Percentiles rank a stretch among this genome's conserved stretches.
phyloP scores from a whole-genome alignment of 2,113 vertebrate species.

The Heliornis fulica region DNA sequence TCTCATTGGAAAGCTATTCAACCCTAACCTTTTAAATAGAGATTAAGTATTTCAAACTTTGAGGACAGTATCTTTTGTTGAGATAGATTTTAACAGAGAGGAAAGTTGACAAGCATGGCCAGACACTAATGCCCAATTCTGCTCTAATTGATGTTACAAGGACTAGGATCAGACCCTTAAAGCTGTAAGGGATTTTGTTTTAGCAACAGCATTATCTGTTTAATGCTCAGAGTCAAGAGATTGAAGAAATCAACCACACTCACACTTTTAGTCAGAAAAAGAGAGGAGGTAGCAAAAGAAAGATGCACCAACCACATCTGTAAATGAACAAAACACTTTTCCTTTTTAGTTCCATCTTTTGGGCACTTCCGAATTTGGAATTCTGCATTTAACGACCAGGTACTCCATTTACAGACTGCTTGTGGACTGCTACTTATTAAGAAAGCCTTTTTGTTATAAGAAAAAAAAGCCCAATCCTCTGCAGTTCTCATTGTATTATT shows the following conservation, averaged over 20 bases:
- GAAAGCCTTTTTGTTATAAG: not conserved
- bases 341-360: not conserved
- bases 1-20: constrained; percentile 32
- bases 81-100: not conserved
- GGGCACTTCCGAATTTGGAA: not conserved
- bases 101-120: not conserved
- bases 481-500: not conserved
- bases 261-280: not conserved
- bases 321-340: not conserved
- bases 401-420: not conserved
- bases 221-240: not conserved
- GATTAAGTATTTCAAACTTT: not conserved
- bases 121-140: not conserved
- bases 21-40: not conserved
- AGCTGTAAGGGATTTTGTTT: not conserved
- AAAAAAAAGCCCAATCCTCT: not conserved
- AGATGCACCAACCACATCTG: not conserved
- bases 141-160: not conserved
- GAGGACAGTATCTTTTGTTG: not conserved
- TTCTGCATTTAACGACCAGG: not conserved
- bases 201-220: not conserved
- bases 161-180: not conserved
- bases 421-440: not conserved
- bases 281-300: not conserved
- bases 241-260: not conserved